Percentiles rank a stretch among this genome's conserved stretches.
These are phyloP conservation scores for Tragelaphus scriptus DNA, from an alignment of 2,113 vertebrate species.

Conservation along the genomic window DNA sequence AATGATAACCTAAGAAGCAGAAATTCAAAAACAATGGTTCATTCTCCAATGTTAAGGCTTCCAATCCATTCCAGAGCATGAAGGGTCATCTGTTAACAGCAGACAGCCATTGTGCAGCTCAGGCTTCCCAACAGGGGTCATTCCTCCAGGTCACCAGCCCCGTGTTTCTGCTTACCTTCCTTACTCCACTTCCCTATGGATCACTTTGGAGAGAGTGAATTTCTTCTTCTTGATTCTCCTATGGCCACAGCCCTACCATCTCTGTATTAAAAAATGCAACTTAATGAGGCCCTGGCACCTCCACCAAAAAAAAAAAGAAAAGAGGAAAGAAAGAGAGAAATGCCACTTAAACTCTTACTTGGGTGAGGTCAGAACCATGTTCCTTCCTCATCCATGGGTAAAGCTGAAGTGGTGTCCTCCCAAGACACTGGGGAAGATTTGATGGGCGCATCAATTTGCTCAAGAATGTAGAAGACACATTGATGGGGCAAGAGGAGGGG, in stretches of 20 bases:
- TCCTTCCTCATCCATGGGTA: not conserved
- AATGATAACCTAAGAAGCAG: not conserved
- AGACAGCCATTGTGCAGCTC: not conserved
- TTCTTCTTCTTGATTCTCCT: constrained; percentile 85
- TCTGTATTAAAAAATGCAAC: constrained; percentile 70
- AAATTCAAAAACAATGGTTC: not conserved
- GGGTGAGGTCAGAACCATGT: not conserved
- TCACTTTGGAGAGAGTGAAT: constrained; percentile 84
- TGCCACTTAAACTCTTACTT: not conserved
- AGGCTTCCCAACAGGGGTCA: not conserved
- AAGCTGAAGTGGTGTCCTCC: not conserved
- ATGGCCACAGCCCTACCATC: constrained; percentile 87
- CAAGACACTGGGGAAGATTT: not conserved
- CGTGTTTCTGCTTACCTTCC: constrained; percentile 78
- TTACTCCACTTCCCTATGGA: constrained; percentile 89
- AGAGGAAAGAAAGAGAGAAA: not conserved
- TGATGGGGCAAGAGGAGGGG: not conserved
- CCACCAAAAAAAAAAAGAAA: not conserved
- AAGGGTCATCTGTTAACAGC: not conserved
- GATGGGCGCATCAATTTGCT: not conserved
- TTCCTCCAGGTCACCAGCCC: not conserved
- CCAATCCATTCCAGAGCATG: not conserved
- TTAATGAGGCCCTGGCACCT: not conserved
- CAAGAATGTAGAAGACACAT: not conserved
- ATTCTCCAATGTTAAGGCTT: not conserved